Evolutionary conservation across 2,888 invertebrate genomes (phyloP), one percentile per base, ranked within the genome.

Genomic region (Plebejus anna): DNA sequence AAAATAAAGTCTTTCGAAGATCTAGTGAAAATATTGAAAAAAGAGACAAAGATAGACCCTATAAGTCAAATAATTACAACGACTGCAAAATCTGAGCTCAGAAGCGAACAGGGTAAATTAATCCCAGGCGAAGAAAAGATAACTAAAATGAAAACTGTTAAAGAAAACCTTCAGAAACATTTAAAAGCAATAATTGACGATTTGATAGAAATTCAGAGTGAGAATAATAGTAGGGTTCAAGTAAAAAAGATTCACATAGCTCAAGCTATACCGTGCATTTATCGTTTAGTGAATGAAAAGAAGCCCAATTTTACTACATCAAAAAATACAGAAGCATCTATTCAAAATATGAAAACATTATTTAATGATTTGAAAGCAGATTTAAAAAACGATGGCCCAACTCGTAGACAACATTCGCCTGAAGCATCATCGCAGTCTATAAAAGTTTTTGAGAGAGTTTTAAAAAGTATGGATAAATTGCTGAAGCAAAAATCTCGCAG

Each of bases 1-100:
- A 92, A 90, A 82, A 86, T 91, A 2, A 90, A 90, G 80, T 89
- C 92, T 0, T 85, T 89, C 57, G 80, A 85, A n/a, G 92, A 91
- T 80, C 84, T 93, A 61, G 76, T 90, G 0, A 88, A 88, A 76
- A 73, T 89, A 70, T 70, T 89, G 76, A 81, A 85, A 55, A 75
- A 81, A 22, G 80, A 83, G 51, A 80, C 81, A 36, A 77, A 78
- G n/a, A 75, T 76, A 22, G 77, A 77, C 76, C 75, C 55, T 4
- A 77, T 79, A 4, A 78, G 77, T 28, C 61, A 78, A 75, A 73
- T 38, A 61, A 78, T 70, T 38, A 78, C 77, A 38, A 72, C 38
- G 32, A 42, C 70, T 7, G 28, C 75, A 5, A 76, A 76, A 75
- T 32, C 59, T 22, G 9, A 38, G 28, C 59, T 75, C 7, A 66